Conservation (phyloP, 2,113 vertebrate genomes). For the Semnornis frantzii region DNA sequence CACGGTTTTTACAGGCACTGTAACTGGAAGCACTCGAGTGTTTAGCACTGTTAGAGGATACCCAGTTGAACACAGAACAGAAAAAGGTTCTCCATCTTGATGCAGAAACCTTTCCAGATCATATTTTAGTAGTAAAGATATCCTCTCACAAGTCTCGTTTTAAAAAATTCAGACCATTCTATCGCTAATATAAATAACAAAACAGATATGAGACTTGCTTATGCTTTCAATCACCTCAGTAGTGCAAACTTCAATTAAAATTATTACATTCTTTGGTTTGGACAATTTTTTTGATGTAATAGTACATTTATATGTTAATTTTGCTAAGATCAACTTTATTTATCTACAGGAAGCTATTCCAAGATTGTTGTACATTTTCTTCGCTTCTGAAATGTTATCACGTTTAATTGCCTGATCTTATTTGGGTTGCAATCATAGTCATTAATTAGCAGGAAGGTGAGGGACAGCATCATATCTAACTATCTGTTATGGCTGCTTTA, state of each 20-base stretch:
- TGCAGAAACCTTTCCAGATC: neutral
- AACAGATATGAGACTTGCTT: slow-evolving; percentile 20
- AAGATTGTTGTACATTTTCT: slow-evolving; percentile 81
- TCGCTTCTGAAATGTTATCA: slow-evolving; percentile 89
- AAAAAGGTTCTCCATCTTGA: neutral
- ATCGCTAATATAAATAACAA: neutral
- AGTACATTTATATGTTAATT: slow-evolving; percentile 84
- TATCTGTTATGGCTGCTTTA: slow-evolving; percentile 88
- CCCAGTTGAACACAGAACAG: neutral
- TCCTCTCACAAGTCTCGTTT: slow-evolving; percentile 1
- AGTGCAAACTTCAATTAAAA: slow-evolving; percentile 78
- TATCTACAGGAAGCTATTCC: slow-evolving; percentile 78
- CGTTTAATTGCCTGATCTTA: slow-evolving; percentile 92
- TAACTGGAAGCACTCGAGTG: neutral
- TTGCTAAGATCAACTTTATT: slow-evolving; percentile 83
- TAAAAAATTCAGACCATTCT: neutral
- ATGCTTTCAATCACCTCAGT: slow-evolving; percentile 17
- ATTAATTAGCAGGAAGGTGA: slow-evolving; percentile 92
- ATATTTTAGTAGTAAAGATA: neutral
- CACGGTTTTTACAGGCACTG: fast-evolving
- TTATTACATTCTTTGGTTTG: slow-evolving; percentile 72
- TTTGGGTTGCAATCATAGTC: slow-evolving; percentile 88
- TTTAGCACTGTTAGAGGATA: neutral
- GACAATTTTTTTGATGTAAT: slow-evolving; percentile 77
- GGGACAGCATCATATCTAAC: slow-evolving; percentile 90